Evolutionary conservation across 2,113 vertebrate species (phyloP).

Genomic region (Melanocharis versteri): DNA sequence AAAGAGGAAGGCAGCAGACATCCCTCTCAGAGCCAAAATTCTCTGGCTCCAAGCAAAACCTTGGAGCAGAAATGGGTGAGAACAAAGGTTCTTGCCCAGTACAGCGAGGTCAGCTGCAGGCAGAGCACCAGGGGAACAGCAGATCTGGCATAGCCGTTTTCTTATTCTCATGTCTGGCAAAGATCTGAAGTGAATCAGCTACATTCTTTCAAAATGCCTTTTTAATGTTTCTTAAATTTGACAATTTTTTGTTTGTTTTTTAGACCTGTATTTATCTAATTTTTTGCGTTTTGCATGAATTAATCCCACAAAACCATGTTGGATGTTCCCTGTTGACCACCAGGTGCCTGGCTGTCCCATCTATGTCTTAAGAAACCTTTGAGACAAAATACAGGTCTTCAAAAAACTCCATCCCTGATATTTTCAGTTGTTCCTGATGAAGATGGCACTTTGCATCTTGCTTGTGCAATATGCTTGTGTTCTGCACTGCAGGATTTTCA

Average conservation of each 20-base stretch:
- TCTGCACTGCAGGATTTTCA: background rate
- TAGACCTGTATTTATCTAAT: background rate
- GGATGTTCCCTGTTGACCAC: background rate
- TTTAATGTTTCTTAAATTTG: background rate
- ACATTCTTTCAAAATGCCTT: background rate
- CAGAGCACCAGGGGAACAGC: background rate
- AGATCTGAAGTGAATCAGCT: background rate
- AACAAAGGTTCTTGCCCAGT: background rate
- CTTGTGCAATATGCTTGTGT: background rate
- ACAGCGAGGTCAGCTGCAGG: background rate
- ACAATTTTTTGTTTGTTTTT: background rate
- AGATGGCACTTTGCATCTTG: too few species aligned
- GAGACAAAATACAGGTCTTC: background rate
- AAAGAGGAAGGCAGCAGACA: background rate
- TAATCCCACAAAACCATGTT: background rate
- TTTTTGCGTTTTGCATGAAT: background rate
- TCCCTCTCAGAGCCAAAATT: background rate
- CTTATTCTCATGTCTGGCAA: background rate
- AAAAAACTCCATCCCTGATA: background rate
- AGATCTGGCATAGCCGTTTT: background rate
- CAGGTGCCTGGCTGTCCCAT: background rate
- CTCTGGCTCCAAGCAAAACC: background rate
- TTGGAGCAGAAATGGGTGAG: background rate
- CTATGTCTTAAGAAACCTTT: background rate
- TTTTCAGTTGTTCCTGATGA: background rate